phyloP scores from a whole-genome alignment of 1,140 invertebrate genomes.

The Caenorhabditis latens region DNA sequence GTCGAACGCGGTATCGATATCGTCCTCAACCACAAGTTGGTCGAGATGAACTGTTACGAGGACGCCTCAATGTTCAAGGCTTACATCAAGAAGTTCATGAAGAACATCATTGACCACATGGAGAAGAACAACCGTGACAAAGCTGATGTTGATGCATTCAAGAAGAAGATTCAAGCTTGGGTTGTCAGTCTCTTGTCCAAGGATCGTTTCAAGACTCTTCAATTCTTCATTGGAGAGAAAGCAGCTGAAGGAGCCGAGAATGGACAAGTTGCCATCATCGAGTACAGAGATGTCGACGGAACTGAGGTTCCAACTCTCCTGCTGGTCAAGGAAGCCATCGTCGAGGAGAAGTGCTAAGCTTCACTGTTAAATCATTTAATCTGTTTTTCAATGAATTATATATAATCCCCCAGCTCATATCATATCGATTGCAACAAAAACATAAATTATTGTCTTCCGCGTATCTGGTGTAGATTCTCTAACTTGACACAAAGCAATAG shows the following conservation, averaged over 20 bases:
- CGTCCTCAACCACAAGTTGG: constrained; percentile 90
- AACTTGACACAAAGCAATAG: not conserved
- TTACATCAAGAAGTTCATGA: constrained; percentile 96
- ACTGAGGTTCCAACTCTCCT: constrained; percentile 88
- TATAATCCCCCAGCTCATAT: not conserved
- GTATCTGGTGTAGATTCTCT: not conserved
- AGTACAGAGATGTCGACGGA: constrained; percentile 90
- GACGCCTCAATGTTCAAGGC: constrained; percentile 84
- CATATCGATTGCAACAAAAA: constrained; percentile 26
- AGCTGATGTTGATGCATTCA: constrained; percentile 92
- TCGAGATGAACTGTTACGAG: constrained; percentile 84
- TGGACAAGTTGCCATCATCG: constrained; percentile 87
- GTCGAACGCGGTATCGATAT: constrained; percentile 86
- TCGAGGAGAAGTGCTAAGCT: constrained; percentile 85
- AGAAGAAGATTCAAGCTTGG: constrained; percentile 90
- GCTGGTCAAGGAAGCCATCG: constrained; percentile 94
- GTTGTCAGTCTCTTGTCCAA: constrained; percentile 74
- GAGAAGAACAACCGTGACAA: constrained; percentile 88
- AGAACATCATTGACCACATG: constrained; percentile 81
- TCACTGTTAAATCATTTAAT: constrained; percentile 44
- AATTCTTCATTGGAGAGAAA: constrained; percentile 90
- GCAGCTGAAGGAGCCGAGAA: constrained; percentile 60
- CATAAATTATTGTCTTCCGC: constrained; percentile 41
- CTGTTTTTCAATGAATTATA: constrained; percentile 53
- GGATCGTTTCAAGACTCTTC: constrained; percentile 87